Evolutionary conservation across 2,888 invertebrate genomes (phyloP).

Genomic region (Macrophya alboannulata): DNA sequence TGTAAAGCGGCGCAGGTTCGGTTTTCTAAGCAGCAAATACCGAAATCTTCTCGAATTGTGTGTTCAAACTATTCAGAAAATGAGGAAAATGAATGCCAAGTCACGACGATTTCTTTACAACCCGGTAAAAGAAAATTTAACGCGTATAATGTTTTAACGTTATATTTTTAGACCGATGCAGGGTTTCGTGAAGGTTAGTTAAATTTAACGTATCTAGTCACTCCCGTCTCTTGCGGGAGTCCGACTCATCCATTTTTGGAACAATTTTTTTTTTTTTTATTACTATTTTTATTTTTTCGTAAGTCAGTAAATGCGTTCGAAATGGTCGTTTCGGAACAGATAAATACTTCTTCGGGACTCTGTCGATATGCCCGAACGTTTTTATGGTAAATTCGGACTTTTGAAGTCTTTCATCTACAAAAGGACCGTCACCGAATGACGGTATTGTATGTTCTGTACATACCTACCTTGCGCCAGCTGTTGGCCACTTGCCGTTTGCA

Average conservation of each 20-base stretch:
- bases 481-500: not conserved
- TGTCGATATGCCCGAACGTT: not conserved
- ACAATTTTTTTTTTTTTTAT: not conserved
- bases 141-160: not conserved
- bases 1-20: not conserved
- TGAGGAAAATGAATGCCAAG: not conserved
- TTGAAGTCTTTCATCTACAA: not conserved
- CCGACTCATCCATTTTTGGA: slow-evolving; percentile 16
- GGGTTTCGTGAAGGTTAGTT: slow-evolving; percentile 39
- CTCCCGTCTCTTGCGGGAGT: slow-evolving; percentile 26
- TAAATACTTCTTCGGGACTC: not conserved
- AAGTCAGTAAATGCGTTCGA: not conserved
- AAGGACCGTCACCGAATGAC: not conserved
- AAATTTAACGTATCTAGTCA: slow-evolving; percentile 3
- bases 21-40: not conserved
- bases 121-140: not conserved
- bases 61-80: not conserved
- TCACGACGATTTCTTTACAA: not conserved
- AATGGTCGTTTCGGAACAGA: not conserved
- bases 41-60: not conserved
- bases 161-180: slow-evolving; percentile 29
- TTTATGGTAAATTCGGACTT: no score
- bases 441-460: not conserved
- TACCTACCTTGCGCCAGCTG: not conserved
- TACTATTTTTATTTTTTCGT: not conserved